Evolutionary conservation across 2,888 invertebrate genomes (phyloP).

Genomic region (Macroteleia sp.): DNA sequence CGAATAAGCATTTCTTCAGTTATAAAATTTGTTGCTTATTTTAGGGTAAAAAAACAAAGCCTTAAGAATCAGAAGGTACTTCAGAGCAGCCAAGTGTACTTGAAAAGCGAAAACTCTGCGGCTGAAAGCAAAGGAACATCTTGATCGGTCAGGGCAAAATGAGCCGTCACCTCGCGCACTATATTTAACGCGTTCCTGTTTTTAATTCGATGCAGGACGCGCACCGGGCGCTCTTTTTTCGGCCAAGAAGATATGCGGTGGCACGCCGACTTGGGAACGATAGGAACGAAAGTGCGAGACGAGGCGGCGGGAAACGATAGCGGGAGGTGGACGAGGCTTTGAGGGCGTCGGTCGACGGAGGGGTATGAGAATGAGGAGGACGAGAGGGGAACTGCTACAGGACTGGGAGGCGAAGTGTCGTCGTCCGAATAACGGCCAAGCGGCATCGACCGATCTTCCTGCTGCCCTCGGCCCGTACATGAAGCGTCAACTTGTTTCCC

Average conservation of each 20-base stretch:
- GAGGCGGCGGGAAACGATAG: slow-evolving; percentile 63
- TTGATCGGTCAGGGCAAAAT: slow-evolving; percentile 35
- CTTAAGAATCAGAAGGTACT: not conserved
- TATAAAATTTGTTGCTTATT: not conserved
- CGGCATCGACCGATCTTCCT: slow-evolving; percentile 84
- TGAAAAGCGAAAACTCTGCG: not conserved
- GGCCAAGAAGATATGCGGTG: slow-evolving; percentile 70
- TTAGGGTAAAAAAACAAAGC: not conserved
- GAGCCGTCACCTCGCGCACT: slow-evolving; percentile 31
- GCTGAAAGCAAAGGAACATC: slow-evolving; percentile 19
- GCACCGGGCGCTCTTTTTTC: slow-evolving; percentile 46
- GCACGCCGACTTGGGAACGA: slow-evolving; percentile 72
- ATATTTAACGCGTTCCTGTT: slow-evolving; percentile 51
- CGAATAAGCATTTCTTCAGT: too few species aligned
- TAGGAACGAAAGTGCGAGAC: slow-evolving; percentile 69
- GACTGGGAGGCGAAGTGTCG: slow-evolving; percentile 83
- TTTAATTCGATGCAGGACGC: slow-evolving; percentile 49
- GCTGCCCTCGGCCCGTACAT: slow-evolving; percentile 77
- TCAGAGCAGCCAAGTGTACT: not conserved
- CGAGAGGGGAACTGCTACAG: slow-evolving; percentile 70
- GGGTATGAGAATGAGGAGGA: slow-evolving; percentile 61
- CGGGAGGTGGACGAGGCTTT: slow-evolving; percentile 64
- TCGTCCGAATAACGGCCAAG: slow-evolving; percentile 84
- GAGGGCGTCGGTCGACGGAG: slow-evolving; percentile 66
- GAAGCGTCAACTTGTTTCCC: slow-evolving; percentile 83